Evolutionary conservation across 2,888 invertebrate genomes (phyloP), one percentile per base, ranked within the genome.

Genomic region (Rhingia rostrata): DNA sequence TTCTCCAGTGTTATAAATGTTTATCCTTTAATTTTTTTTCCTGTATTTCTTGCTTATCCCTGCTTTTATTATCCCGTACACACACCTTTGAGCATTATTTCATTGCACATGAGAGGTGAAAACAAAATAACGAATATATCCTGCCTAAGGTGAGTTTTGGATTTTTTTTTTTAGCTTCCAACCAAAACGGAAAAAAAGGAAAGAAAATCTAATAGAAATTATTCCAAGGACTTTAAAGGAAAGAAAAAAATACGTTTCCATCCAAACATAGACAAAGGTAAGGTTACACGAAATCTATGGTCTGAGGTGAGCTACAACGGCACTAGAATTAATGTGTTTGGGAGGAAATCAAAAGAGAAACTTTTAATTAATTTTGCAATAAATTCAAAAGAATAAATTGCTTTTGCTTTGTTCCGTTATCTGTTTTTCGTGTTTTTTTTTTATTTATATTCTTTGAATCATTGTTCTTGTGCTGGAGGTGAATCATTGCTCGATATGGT

Each of bases 341-440:
- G 58, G 61, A 51, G 83, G 64, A 83, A 83, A 83, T 84, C 80
- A 80, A 84, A 84, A 80, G 83, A 70, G 73, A 80, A 84, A 84
- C 83, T 84, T 84, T 84, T 84, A 84, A 84, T 84, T 84, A 84
- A 84, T 80, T 84, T 84, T 80, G 83, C 83, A 80, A 84, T 84
- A 80, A 84, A 84, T 84, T 84, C 74, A 69, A 80, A 84, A 74
- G 80, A 74, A 80, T 84, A 80, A 84, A 84, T 84, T 80, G 83
- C 74, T 84, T 84, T 83, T 84, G 79, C 56, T 80, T 63, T 74
- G 74, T 80, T 80, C 66, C 64, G 77, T 64, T 70, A 39, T 41
- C 63, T 32, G 49, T 1, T 58, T 66, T 56, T 53, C 6, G 45
- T 9, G 35, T 64, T 39, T 49, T 53, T 10, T 9, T 30, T 41